phyloP scores from a whole-genome alignment of 2,797 vertebrate species.

The Sebastes matsubarae region DNA sequence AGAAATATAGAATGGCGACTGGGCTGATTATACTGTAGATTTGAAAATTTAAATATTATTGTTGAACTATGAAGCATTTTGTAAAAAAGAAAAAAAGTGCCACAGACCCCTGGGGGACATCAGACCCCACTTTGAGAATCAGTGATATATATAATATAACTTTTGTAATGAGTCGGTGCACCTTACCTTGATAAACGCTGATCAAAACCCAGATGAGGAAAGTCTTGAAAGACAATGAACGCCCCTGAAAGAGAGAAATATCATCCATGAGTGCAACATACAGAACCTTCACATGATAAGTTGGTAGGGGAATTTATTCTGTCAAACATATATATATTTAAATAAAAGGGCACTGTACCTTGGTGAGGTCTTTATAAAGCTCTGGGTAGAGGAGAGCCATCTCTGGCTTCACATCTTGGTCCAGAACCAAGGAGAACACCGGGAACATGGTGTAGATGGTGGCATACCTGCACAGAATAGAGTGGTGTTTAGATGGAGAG shows the following conservation, averaged over 20 bases:
- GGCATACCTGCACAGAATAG: constrained; percentile 85
- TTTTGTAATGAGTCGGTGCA: not conserved
- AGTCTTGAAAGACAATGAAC: constrained; percentile 97
- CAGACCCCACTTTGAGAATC: too few relatives aligned
- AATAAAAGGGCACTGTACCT: constrained; percentile 77
- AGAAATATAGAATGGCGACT: too few relatives aligned
- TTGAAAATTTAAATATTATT: too few relatives aligned
- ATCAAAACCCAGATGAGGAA: constrained; percentile 98
- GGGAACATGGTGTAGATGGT: constrained; percentile 99
- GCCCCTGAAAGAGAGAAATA: constrained; percentile 84
- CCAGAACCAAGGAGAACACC: constrained; percentile 96
- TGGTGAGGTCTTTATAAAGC: constrained; percentile 98
- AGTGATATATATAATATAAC: not conserved
- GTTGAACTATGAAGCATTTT: too few relatives aligned
- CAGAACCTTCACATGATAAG: not conserved
- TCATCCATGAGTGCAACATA: not conserved
- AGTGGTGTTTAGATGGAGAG: not conserved
- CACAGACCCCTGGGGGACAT: too few relatives aligned
- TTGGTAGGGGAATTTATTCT: not conserved
- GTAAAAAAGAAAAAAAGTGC: too few relatives aligned
- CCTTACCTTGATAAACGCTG: constrained; percentile 97
- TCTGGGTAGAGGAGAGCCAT: constrained; percentile 96
- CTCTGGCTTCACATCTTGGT: constrained; percentile 97
- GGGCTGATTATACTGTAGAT: too few relatives aligned
- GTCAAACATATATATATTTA: not conserved